phyloP scores from a whole-genome alignment of 2,797 vertebrate species.

The Manis crassicaudata region DNA sequence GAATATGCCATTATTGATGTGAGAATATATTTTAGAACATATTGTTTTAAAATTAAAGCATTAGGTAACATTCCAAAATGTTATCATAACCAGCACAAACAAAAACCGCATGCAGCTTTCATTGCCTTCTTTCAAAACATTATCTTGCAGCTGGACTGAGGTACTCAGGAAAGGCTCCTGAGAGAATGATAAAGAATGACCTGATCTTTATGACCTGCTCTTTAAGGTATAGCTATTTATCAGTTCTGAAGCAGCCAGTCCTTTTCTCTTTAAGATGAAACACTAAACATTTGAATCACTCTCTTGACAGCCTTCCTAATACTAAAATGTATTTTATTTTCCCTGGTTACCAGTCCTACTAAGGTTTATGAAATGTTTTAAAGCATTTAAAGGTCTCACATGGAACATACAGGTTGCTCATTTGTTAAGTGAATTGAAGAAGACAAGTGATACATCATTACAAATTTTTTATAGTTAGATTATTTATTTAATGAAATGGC shows the following conservation, averaged over 20 bases:
- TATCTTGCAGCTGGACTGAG: not conserved
- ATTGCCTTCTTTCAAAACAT: not conserved
- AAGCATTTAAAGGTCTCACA: constrained; percentile 28
- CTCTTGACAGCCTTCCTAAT: constrained; percentile 25
- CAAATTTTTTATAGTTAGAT: not conserved
- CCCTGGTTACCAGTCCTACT: not conserved
- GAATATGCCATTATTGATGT: not conserved
- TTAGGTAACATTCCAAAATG: not conserved
- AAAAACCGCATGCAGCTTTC: not conserved
- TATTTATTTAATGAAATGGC: not conserved
- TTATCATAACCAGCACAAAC: not conserved
- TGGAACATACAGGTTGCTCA: not conserved
- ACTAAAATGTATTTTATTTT: constrained; percentile 43
- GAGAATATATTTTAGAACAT: not conserved
- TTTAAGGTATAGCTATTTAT: constrained; percentile 16
- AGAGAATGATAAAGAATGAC: not conserved
- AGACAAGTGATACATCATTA: not conserved
- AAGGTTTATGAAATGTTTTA: constrained; percentile 42
- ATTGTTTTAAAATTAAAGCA: not conserved
- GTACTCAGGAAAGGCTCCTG: not conserved
- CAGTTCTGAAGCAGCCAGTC: not conserved
- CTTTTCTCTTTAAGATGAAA: constrained; percentile 47
- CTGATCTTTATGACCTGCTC: not conserved
- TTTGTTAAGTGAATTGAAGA: not conserved
- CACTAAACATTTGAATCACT: constrained; percentile 44